Conservation (phyloP, 2,797 vertebrate species). For the Etheostoma perlongum region DNA sequence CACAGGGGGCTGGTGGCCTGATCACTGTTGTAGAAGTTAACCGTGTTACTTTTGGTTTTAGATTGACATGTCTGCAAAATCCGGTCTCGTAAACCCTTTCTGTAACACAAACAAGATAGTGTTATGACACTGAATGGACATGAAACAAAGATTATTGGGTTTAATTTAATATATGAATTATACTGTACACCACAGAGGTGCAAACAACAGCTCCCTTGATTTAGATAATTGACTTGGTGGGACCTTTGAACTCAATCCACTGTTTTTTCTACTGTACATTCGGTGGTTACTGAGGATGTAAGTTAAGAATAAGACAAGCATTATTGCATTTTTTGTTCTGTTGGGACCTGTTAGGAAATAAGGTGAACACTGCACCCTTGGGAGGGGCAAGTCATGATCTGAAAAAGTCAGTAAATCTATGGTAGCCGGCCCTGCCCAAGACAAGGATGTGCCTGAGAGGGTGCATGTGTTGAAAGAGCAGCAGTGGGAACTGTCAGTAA, state of each 20-base stretch:
- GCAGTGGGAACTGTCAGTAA: conserved; percentile 14
- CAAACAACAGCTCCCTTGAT: not conserved
- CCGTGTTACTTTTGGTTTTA: conserved; percentile 52
- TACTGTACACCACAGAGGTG: not conserved
- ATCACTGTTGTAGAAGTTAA: conserved; percentile 1
- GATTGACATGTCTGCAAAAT: conserved; percentile 64
- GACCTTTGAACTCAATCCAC: conserved; percentile 1
- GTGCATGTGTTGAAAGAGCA: conserved; percentile 24
- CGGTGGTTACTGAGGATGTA: not conserved
- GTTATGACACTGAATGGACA: not conserved
- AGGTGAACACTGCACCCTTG: conserved; percentile 49
- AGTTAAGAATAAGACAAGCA: not conserved
- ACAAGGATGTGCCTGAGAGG: conserved; percentile 24
- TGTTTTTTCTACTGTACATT: not conserved
- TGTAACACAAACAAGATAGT: conserved; percentile 68
- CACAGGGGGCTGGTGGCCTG: conserved; percentile 2
- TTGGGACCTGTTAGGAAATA: conserved; percentile 65
- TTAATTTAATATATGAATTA: no score
- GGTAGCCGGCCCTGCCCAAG: conserved; percentile 21
- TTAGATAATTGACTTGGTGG: not conserved
- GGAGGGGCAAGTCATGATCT: conserved; percentile 65
- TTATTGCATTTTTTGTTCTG: conserved; percentile 60
- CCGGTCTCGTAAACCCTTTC: conserved; percentile 74
- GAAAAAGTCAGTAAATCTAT: conserved; percentile 41
- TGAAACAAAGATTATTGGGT: not conserved